phyloP scores from a whole-genome alignment of 2,888 invertebrate species.

The Cosmia trapezina region DNA sequence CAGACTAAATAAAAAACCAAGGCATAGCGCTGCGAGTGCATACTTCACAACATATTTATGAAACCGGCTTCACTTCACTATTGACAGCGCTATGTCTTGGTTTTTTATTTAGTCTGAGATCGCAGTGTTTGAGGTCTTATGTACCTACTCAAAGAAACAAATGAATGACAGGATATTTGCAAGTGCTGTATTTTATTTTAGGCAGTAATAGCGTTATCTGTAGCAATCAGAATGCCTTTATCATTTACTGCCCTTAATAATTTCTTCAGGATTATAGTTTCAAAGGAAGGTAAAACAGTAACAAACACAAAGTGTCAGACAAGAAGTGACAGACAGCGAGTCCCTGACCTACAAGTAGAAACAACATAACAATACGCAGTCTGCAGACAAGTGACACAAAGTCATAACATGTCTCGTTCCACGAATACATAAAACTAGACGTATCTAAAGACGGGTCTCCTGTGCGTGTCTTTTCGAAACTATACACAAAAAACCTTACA shows the following conservation, averaged over 20 bases:
- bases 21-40: no score
- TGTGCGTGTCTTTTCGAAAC: no score
- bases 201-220: no score
- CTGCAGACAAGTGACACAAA: constrained; percentile 41
- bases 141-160: neutral
- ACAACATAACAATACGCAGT: constrained; percentile 33
- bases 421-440: constrained; percentile 46
- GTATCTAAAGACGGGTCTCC: neutral
- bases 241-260: neutral
- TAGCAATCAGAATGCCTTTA: neutral
- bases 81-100: no score
- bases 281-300: constrained; percentile 17
- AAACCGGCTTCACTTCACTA: no score
- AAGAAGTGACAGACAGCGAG: constrained; percentile 23
- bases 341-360: constrained; percentile 34
- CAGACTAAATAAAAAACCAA: no score
- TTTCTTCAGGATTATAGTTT: neutral
- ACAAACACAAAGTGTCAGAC: constrained; percentile 26
- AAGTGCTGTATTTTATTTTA: neutral
- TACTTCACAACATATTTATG: no score
- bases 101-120: no score
- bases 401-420: constrained; percentile 53
- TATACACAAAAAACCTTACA: no score
- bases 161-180: neutral
- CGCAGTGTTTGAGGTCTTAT: neutral